Base-by-base conservation (phyloP, 2,113 vertebrate genomes). In the Pristiophorus japonicus region DNA sequence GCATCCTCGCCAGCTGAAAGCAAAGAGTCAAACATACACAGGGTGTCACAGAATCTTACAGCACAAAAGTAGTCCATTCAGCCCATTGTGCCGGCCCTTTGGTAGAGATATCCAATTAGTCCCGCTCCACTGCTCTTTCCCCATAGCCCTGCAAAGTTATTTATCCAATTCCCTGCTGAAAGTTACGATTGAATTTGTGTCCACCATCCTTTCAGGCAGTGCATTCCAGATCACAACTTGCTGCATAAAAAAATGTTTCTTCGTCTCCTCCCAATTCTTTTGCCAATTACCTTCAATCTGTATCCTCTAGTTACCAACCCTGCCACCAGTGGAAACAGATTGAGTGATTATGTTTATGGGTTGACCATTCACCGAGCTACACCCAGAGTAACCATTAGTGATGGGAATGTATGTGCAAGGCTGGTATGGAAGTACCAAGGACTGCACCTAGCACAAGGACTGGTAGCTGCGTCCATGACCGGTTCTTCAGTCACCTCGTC, bases 1-100 rank as follows among this genome's bases (percentile, higher is more conserved):
- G 98, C 98, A 0, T 99, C 99, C 63, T 99, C 99, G 0, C 98
- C 98, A 3, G 98, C 99, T 99, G 95, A 0, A 0, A 96, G 14
- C 93, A 94, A n/a, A n/a, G n/a, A n/a, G 65, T 45, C 92, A 94
- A 94, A 94, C 42, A 94, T 30, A 70, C 55, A 18, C 34, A n/a
- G 14, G 24, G 2, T 63, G 66, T 67, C 63, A 63, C 34, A 45
- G 78, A 27, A 88, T 88, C 27, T 27, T 30, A 88, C 85, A 88
- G 85, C 85, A 34, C 45, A 30, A 24, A 27, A 70, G 0, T 16
- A 42, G 38, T 4, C 16, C 4, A 81, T 42, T 81, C 18, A 7
- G 45, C 38, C 78, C 78, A 84, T 84, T 84, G 12, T 84, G n/a
- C 16, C 70, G 30, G 27, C 78, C 45, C 22, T 30, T 30, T 55